Evolutionary conservation across 2,888 invertebrate genomes (phyloP).

Genomic region (Mimumesa dahlbomi): DNA sequence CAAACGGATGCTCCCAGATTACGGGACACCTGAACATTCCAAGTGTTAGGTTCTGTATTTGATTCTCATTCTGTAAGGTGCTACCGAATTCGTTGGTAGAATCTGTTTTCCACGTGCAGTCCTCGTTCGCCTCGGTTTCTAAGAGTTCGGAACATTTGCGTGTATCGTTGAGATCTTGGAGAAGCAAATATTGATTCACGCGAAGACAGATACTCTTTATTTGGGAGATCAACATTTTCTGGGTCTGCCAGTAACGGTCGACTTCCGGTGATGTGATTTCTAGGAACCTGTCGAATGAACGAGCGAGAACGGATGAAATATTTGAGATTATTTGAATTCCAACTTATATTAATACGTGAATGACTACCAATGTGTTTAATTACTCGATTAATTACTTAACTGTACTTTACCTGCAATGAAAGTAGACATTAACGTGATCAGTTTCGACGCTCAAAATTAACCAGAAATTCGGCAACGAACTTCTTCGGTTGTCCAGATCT

Average conservation of each 20-base stretch:
- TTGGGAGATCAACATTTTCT: constrained; percentile 81
- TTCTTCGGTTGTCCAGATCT: constrained; percentile 81
- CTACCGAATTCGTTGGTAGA: constrained; percentile 59
- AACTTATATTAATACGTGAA: no score
- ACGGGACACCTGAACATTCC: constrained; percentile 88
- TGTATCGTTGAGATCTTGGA: constrained; percentile 86
- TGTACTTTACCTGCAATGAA: constrained; percentile 86
- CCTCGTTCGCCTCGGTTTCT: constrained; percentile 84
- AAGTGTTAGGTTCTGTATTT: constrained; percentile 81
- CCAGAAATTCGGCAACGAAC: constrained; percentile 87
- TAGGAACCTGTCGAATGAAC: constrained; percentile 80
- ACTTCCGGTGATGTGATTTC: constrained; percentile 82
- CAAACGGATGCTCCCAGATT: constrained; percentile 87
- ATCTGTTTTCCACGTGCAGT: constrained; percentile 74
- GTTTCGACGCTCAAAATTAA: constrained; percentile 84
- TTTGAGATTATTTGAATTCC: no score
- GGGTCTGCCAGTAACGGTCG: constrained; percentile 81
- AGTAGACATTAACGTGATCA: constrained; percentile 84
- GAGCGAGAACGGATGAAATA: not conserved
- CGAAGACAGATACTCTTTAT: constrained; percentile 84
- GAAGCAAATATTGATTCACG: constrained; percentile 86
- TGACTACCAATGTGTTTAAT: no score
- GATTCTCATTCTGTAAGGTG: constrained; percentile 55
- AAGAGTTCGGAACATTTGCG: constrained; percentile 85
- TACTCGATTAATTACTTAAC: no score